phyloP scores from a whole-genome alignment of 1,140 invertebrate species.

The Alviniconcha marisindica region DNA sequence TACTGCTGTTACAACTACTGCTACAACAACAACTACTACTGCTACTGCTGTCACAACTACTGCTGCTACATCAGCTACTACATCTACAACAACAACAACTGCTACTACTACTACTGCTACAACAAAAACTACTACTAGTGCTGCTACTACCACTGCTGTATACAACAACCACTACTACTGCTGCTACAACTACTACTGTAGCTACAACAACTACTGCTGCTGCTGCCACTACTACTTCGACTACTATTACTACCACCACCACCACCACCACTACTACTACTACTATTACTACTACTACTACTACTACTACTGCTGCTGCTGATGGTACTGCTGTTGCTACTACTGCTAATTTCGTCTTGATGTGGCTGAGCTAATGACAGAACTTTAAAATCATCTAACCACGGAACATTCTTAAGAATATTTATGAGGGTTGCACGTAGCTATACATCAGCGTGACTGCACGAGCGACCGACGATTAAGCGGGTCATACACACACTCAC shows the following conservation, averaged over 20 bases:
- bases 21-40: too few relatives aligned
- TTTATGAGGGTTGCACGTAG: too few relatives aligned
- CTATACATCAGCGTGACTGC: too few relatives aligned
- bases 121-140: background rate
- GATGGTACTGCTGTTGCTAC: background rate
- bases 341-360: too few relatives aligned
- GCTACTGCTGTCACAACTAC: background rate
- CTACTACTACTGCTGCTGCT: background rate
- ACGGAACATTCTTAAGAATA: too few relatives aligned
- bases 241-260: background rate
- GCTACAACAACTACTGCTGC: background rate
- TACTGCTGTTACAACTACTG: too few relatives aligned
- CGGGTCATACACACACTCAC: too few relatives aligned
- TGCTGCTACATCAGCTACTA: too few relatives aligned
- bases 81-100: background rate
- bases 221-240: background rate
- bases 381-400: too few relatives aligned
- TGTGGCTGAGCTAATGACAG: too few relatives aligned
- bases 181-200: constrained; percentile 16
- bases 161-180: background rate
- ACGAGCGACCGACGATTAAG: too few relatives aligned
- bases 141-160: constrained; percentile 6
- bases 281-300: constrained; percentile 23
- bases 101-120: background rate
- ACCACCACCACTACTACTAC: background rate